Evolutionary conservation across 2,888 invertebrate genomes (phyloP), one percentile per base, ranked within the genome.

Genomic region (Andrena haemorrhoa): DNA sequence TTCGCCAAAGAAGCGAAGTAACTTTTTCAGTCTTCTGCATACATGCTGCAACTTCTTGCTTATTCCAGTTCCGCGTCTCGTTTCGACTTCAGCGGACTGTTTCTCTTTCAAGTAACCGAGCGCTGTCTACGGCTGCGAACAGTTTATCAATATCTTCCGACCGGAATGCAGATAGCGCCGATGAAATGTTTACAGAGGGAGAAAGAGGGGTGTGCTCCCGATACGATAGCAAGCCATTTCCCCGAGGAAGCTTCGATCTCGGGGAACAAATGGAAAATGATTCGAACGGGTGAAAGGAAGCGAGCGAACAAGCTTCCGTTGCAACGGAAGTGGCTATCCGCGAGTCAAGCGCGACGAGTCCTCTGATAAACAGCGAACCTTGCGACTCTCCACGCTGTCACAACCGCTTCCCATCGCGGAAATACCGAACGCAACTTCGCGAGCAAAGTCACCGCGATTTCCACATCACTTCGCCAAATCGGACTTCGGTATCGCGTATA

Each of bases 291-390:
- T n/a, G 49, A 16, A 51, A 12, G 49, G 29, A 51, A 16, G 10
- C 1, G 20, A 49, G n/a, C 2, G 33, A 51, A 10, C 5, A 51
- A 51, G 49, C 60, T 12, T 7, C 41, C 5, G 61, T 10, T 10
- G 23, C 10, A 33, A 6, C 63, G 71, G 71, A 64, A 64, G 26
- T 26, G 10, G 51, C 35, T 65, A 65, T 72, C 65, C 53, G 26
- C 53, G 51, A 53, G 20, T 53, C 65, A 72, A 72, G 0, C n/a
- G n/a, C 49, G 26, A 10, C 63, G 16, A 20, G 7, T 12, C 10
- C 20, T 23, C 20, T 8, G 33, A 56, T 56, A 56, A 23, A 23
- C 56, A 26, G 26, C 20, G 8, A 53, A 53, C 20, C 16, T 41
- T 5, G 41, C 41, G 41, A 16, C 16, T 41, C 41, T 4, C 41